Evolutionary conservation across 2,888 invertebrate genomes (phyloP), one percentile per base, ranked within the genome.

Genomic region (Epicampocera succincta): DNA sequence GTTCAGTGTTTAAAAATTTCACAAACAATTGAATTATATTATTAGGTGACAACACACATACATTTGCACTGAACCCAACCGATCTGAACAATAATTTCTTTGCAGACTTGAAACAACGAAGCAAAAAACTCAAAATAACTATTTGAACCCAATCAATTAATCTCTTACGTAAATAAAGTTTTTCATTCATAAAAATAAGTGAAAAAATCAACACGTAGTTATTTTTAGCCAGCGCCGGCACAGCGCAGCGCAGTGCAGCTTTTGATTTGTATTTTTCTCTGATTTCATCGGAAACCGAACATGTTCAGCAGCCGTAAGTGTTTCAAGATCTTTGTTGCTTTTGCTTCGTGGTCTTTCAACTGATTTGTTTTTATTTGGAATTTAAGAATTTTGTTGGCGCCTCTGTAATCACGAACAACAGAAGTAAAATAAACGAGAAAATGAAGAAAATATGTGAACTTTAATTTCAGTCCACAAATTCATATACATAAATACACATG

Each of bases 381-480:
- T 63, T 65, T 73, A 54, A 46, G 63, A 73, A 77, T 77, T 77
- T 77, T 33, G 54, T 58, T 82, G 81, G 81, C 81, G 81, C 77
- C 81, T 74, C 52, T 52, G 46, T 69, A 82, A 74, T 82, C 66
- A 52, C 46, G 52, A 5, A 15, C 54, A 60, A 48, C 17, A 58
- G 40, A 46, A 73, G 29, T 52, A 69, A 60, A 48, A 56, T n/a
- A 19, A 11, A 80, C 21, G 29, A 33, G 60, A 63, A 40, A 68
- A 60, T 61, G 29, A 29, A 17, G 60, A 52, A 77, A 61, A 50
- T 56, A 63, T 63, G 46, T 56, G 46, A 21, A 50, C 15, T 44
- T 29, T 15, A 52, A 54, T 25, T 66, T 52, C 42, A 71, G 29
- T 48, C 29, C 6, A 19, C 38, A 19, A 25, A 17, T 46, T 8